A percentile compares a stretch with the other conserved stretches of the same genome.
phyloP scores from a whole-genome alignment of 2,797 vertebrate species.

The Sebastes aleutianus region DNA sequence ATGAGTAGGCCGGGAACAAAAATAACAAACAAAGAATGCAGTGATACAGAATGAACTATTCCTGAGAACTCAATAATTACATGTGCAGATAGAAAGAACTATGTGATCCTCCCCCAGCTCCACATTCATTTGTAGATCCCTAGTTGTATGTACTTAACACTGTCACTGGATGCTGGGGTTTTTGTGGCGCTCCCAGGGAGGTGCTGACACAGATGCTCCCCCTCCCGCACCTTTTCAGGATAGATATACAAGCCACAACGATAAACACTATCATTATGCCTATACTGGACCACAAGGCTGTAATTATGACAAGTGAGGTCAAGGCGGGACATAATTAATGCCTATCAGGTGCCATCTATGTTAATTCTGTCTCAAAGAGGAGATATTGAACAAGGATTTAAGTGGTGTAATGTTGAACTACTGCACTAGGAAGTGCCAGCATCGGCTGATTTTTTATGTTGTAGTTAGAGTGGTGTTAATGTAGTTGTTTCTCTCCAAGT shows the following conservation, averaged over 20 bases:
- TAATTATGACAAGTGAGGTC: slow-evolving; percentile 73
- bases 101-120: slow-evolving; percentile 6
- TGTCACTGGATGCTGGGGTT: slow-evolving; percentile 49
- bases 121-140: slow-evolving; percentile 37
- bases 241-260: slow-evolving; percentile 60
- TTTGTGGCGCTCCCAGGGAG: slow-evolving; percentile 56
- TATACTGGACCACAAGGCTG: slow-evolving; percentile 56
- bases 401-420: slow-evolving; percentile 34
- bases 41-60: slow-evolving; percentile 2
- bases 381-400: slow-evolving; percentile 35
- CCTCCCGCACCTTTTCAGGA: slow-evolving; percentile 53
- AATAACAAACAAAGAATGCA: background rate
- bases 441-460: slow-evolving; percentile 8
- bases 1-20: background rate
- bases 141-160: slow-evolving; percentile 59
- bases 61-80: slow-evolving; percentile 55
- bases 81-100: slow-evolving; percentile 50
- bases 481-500: background rate
- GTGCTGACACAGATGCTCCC: slow-evolving; percentile 45
- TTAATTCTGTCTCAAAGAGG: slow-evolving; percentile 48
- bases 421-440: background rate
- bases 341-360: slow-evolving; percentile 60
- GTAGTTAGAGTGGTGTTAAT: background rate
- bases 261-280: slow-evolving; percentile 79
- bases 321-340: slow-evolving; percentile 73